These are phyloP conservation scores for Platerodrilus igneus DNA, from an alignment of 2,888 invertebrate genomes.

Conservation along the genomic window DNA sequence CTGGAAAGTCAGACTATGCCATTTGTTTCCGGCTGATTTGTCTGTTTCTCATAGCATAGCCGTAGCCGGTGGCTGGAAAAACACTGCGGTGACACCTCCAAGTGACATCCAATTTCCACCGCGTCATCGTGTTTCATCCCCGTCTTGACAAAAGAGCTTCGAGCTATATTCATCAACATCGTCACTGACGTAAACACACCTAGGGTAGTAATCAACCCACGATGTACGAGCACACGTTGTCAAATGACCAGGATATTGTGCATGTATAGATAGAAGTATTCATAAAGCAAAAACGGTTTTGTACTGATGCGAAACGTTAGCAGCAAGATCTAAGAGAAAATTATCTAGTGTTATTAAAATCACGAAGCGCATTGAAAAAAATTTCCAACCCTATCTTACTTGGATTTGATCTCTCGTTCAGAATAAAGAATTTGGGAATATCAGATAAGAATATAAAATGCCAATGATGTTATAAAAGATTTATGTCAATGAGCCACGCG, in stretches of 20 bases:
- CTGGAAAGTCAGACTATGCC: constrained; percentile 31
- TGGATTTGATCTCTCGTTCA: no score
- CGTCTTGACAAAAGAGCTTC: constrained; percentile 32
- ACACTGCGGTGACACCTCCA: constrained; percentile 50
- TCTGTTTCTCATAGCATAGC: constrained; percentile 41
- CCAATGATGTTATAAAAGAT: no score
- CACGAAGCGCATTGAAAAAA: no score
- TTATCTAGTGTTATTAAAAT: no score
- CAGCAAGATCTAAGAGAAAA: no score
- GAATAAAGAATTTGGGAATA: no score
- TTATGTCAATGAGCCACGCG: no score
- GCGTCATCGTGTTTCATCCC: constrained; percentile 44
- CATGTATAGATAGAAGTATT: no score
- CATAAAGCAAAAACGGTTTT: no score
- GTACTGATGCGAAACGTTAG: no score
- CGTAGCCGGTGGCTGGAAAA: constrained; percentile 45
- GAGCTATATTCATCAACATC: constrained; percentile 39
- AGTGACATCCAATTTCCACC: constrained; percentile 51
- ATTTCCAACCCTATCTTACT: no score
- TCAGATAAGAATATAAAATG: no score
- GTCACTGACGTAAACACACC: constrained; percentile 35
- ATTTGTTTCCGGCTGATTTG: constrained; percentile 49
- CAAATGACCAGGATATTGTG: constrained; percentile 34
- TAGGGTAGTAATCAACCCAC: constrained; percentile 32
- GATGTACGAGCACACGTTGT: constrained; percentile 27